Evolutionary conservation across 2,797 vertebrate genomes (phyloP).

Genomic region (Muraenolepis orangiensis): DNA sequence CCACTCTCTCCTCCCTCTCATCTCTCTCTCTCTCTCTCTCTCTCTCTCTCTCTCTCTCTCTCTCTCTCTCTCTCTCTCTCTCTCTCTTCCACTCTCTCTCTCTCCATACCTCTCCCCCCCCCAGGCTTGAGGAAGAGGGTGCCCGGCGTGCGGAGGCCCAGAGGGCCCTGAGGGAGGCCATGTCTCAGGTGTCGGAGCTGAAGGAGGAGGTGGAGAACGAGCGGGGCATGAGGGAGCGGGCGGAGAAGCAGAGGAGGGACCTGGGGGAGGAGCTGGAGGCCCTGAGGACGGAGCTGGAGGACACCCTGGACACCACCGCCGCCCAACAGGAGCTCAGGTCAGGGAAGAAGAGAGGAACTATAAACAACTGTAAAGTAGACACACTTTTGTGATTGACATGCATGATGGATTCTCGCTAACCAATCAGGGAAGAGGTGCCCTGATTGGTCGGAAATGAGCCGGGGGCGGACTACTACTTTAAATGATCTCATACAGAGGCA

Average conservation of each 20-base stretch:
- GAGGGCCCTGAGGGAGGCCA: constrained; percentile 80
- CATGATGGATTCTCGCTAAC: neutral
- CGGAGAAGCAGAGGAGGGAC: constrained; percentile 86
- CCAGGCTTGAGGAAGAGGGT: constrained; percentile 83
- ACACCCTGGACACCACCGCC: constrained; percentile 88
- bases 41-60: too few species aligned
- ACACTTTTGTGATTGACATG: neutral
- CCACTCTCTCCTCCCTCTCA: too few species aligned
- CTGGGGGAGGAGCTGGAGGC: constrained; percentile 89
- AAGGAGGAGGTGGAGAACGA: constrained; percentile 89
- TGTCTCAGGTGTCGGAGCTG: constrained; percentile 83
- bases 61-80: too few species aligned
- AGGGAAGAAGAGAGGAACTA: neutral
- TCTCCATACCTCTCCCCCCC: neutral
- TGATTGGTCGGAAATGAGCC: neutral
- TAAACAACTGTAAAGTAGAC: neutral
- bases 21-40: too few species aligned
- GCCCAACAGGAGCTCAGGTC: constrained; percentile 89
- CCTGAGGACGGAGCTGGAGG: constrained; percentile 85
- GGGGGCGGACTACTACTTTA: neutral
- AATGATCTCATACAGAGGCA: too few species aligned
- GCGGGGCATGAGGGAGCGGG: constrained; percentile 80
- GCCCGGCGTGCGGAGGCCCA: constrained; percentile 77
- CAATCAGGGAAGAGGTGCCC: neutral
- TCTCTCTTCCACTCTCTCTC: neutral